Evolutionary conservation across 2,888 invertebrate genomes (phyloP).

Genomic region (Tyria jacobaeae): DNA sequence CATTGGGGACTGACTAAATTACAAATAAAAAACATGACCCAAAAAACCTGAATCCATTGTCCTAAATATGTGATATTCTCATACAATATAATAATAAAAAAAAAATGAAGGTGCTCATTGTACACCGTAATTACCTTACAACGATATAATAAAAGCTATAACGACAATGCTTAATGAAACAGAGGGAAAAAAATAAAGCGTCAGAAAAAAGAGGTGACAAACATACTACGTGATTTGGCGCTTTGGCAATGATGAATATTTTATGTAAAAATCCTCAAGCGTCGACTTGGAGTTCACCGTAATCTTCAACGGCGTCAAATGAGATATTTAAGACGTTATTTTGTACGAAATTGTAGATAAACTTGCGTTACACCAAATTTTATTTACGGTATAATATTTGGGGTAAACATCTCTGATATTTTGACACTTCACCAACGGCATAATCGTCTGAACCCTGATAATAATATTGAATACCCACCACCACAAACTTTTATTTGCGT

Average conservation of each 20-base stretch:
- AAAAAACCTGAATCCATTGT: conserved; percentile 37
- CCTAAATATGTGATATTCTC: conserved; percentile 41
- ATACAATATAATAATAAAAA: conserved; percentile 46
- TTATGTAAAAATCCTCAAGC: conserved; percentile 63
- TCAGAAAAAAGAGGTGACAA: conserved; percentile 54
- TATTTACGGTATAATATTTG: conserved; percentile 47
- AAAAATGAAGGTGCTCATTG: conserved; percentile 54
- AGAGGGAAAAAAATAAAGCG: conserved; percentile 53
- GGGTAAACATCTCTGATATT: conserved; percentile 33
- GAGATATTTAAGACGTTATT: conserved; percentile 68
- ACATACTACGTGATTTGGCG: conserved; percentile 55
- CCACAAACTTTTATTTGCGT: conserved; percentile 1
- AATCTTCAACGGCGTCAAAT: conserved; percentile 65
- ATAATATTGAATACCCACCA: neutral
- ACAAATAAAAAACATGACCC: conserved; percentile 18
- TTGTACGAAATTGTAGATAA: conserved; percentile 61
- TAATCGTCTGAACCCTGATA: conserved; percentile 36
- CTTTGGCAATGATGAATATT: conserved; percentile 70
- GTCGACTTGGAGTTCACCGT: conserved; percentile 51
- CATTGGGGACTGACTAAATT: conserved; percentile 20
- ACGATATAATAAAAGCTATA: conserved; percentile 56
- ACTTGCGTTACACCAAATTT: conserved; percentile 50
- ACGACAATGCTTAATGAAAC: conserved; percentile 56
- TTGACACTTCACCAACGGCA: conserved; percentile 29
- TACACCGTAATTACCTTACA: conserved; percentile 56